Percentiles rank a stretch among this genome's conserved stretches.
These are phyloP conservation scores for Digitonthophagus gazella DNA, from an alignment of 2,888 invertebrate genomes.

Conservation along the genomic window DNA sequence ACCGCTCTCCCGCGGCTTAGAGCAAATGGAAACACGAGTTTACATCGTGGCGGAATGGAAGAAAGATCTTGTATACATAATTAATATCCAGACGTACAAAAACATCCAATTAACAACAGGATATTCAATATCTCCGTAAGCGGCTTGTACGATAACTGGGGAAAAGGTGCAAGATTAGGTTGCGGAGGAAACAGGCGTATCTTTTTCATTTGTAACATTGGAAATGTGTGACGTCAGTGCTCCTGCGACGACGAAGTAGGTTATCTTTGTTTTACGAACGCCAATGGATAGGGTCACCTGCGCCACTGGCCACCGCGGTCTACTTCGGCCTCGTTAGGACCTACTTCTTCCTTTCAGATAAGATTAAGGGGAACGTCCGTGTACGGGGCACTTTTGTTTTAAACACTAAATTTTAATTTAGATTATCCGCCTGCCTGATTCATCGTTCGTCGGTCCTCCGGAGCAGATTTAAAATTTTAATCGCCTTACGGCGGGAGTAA, in stretches of 20 bases:
- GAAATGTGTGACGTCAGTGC: neutral
- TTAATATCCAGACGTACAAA: conserved; percentile 1
- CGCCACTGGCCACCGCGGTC: neutral
- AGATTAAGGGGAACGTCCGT: conserved; percentile 6
- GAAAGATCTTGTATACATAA: neutral
- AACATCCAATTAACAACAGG: conserved; percentile 5
- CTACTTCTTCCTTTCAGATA: conserved; percentile 3
- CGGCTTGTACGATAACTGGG: conserved; percentile 8
- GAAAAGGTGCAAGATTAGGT: conserved; percentile 15
- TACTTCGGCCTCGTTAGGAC: neutral
- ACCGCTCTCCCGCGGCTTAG: neutral
- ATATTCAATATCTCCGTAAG: neutral
- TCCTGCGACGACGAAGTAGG: neutral
- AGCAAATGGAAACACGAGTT: neutral
- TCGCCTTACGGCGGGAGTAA: conserved; percentile 23
- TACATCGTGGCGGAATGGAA: neutral
- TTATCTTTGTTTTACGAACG: neutral
- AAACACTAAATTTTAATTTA: conserved; percentile 26
- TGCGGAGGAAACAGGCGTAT: neutral
- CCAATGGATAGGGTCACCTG: neutral
- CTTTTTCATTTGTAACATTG: neutral
- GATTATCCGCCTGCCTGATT: conserved; percentile 23
- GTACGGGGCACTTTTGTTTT: conserved; percentile 9
- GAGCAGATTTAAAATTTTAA: conserved; percentile 25
- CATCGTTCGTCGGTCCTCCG: conserved; percentile 17